Evolutionary conservation across 2,797 vertebrate species (phyloP).

Genomic region (Darevskia mixta): DNA sequence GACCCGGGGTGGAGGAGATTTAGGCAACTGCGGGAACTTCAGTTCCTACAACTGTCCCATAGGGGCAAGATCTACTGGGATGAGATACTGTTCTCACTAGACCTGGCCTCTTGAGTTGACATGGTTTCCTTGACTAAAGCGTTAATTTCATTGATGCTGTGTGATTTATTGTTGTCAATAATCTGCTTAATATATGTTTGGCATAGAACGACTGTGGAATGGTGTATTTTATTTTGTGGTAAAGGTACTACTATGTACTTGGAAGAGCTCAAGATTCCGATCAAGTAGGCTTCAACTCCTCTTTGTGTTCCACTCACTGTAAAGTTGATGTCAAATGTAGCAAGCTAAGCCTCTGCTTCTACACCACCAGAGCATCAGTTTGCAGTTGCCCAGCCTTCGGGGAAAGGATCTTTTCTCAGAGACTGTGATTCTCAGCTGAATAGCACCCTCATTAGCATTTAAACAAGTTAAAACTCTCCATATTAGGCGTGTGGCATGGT

Average conservation of each 20-base stretch:
- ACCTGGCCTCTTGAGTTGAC: too few species aligned
- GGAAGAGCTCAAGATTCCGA: not conserved
- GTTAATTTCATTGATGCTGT: too few species aligned
- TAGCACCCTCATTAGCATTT: constrained; percentile 24
- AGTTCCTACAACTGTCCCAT: too few species aligned
- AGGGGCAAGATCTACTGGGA: too few species aligned
- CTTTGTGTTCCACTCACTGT: not conserved
- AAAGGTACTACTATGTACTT: not conserved
- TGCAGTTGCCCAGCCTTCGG: not conserved
- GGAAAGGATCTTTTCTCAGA: not conserved
- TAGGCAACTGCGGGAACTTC: too few species aligned
- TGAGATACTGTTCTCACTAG: too few species aligned
- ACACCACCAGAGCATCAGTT: not conserved
- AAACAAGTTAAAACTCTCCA: constrained; percentile 7
- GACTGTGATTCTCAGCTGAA: not conserved
- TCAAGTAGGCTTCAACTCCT: not conserved
- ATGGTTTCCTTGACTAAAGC: too few species aligned
- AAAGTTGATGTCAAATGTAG: not conserved
- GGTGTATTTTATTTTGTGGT: not conserved
- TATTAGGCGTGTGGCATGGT: not conserved
- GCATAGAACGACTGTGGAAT: not conserved
- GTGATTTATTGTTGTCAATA: too few species aligned
- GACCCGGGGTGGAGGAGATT: too few species aligned
- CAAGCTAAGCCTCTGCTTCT: accelerated
- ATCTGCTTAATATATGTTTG: not conserved